Base-by-base conservation (phyloP, 2,113 vertebrate genomes). In the Nematolebias whitei region DNA sequence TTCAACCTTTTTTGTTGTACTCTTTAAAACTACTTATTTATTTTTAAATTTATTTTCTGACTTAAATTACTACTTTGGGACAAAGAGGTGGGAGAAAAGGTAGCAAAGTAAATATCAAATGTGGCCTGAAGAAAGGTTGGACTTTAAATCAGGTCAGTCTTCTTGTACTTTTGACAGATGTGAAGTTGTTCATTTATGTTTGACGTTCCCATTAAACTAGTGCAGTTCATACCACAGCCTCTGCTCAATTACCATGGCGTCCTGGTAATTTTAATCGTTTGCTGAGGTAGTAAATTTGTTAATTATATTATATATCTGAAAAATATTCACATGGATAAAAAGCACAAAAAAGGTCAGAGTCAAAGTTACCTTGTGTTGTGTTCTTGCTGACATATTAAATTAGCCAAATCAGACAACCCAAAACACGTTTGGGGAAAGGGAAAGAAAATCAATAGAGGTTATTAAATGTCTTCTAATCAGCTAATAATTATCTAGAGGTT, bases 1-100 rank as follows among this genome's bases (percentile, higher is more conserved):
- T n/a, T n/a, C n/a, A n/a, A n/a, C n/a, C n/a, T n/a, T n/a, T n/a
- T n/a, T n/a, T n/a, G n/a, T n/a, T n/a, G n/a, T n/a, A n/a, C n/a
- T n/a, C n/a, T n/a, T n/a, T n/a, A n/a, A n/a, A n/a, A n/a, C n/a
- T n/a, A n/a, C n/a, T n/a, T n/a, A n/a, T n/a, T n/a, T n/a, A n/a
- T n/a, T n/a, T n/a, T n/a, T n/a, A n/a, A n/a, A n/a, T n/a, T 81
- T 76, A 84, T 80, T 13, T 16, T 61, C 76, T 13, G 78, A 78
- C 68, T 82, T 62, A 69, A 76, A 75, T 63, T 53, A 65, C 57
- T 83, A 85, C 74, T 79, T 63, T 79, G 78, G 83, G 80, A 75
- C 47, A 70, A 63, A 14, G 52, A 57, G 64, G 62, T 51, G 67
- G 72, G 63, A 63, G 75, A 70, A 85, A 71, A 10, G 56, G 63